Base-by-base conservation (phyloP, 1,140 invertebrate species). In the Tetramorium alpestre region DNA sequence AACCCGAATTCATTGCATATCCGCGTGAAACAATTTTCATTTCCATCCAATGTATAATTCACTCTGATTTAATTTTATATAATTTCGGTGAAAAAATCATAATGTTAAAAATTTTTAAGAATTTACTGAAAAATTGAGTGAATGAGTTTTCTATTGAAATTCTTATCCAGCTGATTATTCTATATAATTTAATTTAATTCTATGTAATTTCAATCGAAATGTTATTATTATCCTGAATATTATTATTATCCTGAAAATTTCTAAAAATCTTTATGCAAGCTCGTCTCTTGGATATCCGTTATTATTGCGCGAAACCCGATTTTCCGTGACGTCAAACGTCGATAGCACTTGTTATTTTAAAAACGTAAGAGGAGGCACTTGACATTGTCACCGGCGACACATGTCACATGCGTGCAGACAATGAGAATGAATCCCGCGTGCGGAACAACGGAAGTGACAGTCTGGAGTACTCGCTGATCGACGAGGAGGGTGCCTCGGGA, bases 381-480 rank as follows among this genome's bases (percentile, higher is more conserved):
- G 64, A 49, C 44, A 81, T 56, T 69, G 33, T 81, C 64, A 81
- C 22, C 18, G 16, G 13, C 5, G n/a, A 81, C 49, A 81, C 65
- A 38, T 72, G 78, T 81, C 60, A 38, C 13, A 41, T 18, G 16
- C 38, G 78, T 56, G 65, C 38, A 41, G n/a, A 41, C 49, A 81
- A 81, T 54, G 65, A 72, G 49, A 72, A 56, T 56, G 28, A 41
- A 44, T 28, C 56, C 16, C 10, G 58, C 51, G 49, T 18, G 51
- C 78, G 49, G 25, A 47, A 47, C 28, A 82, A 73, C 54, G 69
- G 80, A 73, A 84, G 41, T 75, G 41, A 18, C 41, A 75, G 69
- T 84, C 69, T 75, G 54, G 80, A 84, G 69, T 84, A 33, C 47
- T 47, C 67, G 41, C n/a, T 73, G 72, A 75, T 90, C 75, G 75